Percentiles rank a stretch among this genome's conserved stretches.
phyloP scores from a whole-genome alignment of 2,888 invertebrate species.

The Sarcophaga variegata region DNA sequence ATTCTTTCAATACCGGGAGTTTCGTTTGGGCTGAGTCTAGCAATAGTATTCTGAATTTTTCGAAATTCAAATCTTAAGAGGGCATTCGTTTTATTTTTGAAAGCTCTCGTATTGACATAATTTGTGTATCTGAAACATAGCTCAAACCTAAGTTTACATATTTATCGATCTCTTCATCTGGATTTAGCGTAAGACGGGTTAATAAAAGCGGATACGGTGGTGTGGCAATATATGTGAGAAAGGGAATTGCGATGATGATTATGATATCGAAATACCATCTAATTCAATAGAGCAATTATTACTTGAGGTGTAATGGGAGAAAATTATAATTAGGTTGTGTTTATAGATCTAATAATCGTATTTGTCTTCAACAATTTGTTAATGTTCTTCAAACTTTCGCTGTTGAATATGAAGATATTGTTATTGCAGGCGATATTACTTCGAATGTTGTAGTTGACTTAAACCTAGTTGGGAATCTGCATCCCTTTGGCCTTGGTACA shows the following conservation, averaged over 20 bases:
- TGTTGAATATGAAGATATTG: background rate
- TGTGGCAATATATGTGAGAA: too few relatives aligned
- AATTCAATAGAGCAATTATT: background rate
- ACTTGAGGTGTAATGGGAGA: background rate
- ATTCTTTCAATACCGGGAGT: too few relatives aligned
- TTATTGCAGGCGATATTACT: slow-evolving; percentile 22
- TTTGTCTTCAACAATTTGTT: background rate
- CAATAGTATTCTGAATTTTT: too few relatives aligned
- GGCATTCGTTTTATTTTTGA: too few relatives aligned
- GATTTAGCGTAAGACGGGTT: background rate
- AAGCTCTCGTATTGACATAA: too few relatives aligned
- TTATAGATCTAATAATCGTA: slow-evolving; percentile 2
- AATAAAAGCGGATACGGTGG: background rate
- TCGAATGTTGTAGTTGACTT: slow-evolving; percentile 4
- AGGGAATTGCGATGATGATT: too few relatives aligned
- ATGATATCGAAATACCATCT: background rate
- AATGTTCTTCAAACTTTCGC: background rate
- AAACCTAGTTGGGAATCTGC: background rate
- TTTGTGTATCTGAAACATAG: too few relatives aligned
- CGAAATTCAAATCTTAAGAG: too few relatives aligned
- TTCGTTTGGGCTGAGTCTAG: too few relatives aligned
- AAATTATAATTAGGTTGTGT: background rate
- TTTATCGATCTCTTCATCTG: background rate
- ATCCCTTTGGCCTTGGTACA: background rate
- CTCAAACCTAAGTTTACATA: too few relatives aligned